Conservation (phyloP, 92 coral and sea anemone species). For the Palythoa grandis region DNA sequence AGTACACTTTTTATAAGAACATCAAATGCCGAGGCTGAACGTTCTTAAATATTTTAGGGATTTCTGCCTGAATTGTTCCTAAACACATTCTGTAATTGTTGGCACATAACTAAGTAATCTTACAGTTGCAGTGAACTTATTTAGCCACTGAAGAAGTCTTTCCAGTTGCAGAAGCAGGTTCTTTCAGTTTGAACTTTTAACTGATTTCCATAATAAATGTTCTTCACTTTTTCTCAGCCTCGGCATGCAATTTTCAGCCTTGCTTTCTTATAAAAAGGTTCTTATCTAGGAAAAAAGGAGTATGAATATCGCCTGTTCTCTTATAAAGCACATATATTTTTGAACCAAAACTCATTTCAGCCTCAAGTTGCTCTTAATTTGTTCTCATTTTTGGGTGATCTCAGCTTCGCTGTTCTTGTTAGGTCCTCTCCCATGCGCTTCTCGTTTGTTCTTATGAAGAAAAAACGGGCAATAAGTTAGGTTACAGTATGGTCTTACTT, state of each 20-base stretch:
- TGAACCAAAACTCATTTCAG: neutral
- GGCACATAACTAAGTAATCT: neutral
- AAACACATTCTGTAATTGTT: neutral
- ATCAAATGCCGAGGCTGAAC: too few species aligned
- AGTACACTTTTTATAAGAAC: too few species aligned
- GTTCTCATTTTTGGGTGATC: neutral
- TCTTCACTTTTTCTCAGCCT: neutral
- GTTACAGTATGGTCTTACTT: too few species aligned
- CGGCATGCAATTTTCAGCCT: too few species aligned
- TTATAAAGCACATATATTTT: neutral
- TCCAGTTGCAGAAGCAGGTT: neutral
- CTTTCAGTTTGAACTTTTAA: neutral
- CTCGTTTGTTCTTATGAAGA: too few species aligned
- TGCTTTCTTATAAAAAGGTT: too few species aligned
- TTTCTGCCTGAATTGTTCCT: neutral
- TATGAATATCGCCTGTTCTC: neutral
- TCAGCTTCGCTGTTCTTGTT: neutral
- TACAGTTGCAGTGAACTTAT: slow-evolving; percentile 8
- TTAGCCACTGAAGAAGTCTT: neutral
- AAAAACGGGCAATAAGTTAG: too few species aligned
- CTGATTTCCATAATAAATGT: slow-evolving; percentile 4
- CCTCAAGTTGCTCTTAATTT: too few species aligned
- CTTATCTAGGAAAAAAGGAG: neutral
- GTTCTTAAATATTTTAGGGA: too few species aligned
- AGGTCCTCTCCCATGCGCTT: too few species aligned